phyloP scores from a whole-genome alignment of 2,113 vertebrate genomes.

The Orycteropus afer region DNA sequence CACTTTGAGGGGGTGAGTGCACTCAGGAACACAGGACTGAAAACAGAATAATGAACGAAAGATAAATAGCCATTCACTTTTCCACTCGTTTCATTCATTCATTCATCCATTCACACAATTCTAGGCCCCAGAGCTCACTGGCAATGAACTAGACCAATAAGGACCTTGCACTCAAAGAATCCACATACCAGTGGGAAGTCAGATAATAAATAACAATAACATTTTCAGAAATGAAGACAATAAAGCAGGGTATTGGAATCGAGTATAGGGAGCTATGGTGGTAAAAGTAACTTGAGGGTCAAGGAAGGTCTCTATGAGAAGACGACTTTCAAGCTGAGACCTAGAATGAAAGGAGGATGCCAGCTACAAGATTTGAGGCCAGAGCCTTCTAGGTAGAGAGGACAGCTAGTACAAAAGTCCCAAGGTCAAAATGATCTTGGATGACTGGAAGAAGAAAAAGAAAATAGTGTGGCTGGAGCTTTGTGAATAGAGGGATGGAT shows the following conservation, averaged over 20 bases:
- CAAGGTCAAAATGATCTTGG: too few species aligned
- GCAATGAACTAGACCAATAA: neutral
- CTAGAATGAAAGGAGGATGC: too few species aligned
- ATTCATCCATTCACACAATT: neutral
- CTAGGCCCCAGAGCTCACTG: neutral
- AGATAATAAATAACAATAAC: neutral
- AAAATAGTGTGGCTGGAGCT: neutral
- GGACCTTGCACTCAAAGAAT: neutral
- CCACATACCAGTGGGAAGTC: neutral
- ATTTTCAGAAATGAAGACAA: neutral
- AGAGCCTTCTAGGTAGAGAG: neutral
- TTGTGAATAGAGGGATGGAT: neutral
- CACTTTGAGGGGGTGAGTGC: slow-evolving; percentile 71
- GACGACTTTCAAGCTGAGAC: neutral
- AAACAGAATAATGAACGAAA: neutral
- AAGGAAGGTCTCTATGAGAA: neutral
- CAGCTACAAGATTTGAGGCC: too few species aligned
- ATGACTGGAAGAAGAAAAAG: neutral
- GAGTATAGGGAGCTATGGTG: neutral
- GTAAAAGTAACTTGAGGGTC: neutral
- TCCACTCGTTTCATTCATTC: neutral
- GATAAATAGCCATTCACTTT: neutral
- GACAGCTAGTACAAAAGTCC: neutral
- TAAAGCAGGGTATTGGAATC: neutral
- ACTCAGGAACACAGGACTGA: slow-evolving; percentile 87